Evolutionary conservation across 2,113 vertebrate species (phyloP).

Genomic region (Corvus moneduloides): DNA sequence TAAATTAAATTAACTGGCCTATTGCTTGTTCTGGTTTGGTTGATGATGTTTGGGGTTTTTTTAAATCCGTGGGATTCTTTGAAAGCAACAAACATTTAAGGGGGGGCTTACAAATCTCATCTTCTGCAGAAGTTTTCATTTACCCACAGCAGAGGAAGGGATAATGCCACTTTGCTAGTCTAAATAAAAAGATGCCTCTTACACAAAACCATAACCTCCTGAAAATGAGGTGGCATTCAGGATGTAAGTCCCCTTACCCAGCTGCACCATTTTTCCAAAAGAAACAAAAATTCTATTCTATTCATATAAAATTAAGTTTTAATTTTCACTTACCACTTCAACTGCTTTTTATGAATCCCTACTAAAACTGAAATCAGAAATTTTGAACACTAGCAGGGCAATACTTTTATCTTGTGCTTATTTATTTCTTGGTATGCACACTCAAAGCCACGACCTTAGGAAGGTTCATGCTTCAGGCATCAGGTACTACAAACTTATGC

Average conservation of each 20-base stretch:
- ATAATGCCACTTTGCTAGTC: background rate
- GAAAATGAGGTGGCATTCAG: background rate
- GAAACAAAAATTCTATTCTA: background rate
- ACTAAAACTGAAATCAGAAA: background rate
- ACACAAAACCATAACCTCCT: background rate
- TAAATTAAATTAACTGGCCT: background rate
- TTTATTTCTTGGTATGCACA: background rate
- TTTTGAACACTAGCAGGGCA: background rate
- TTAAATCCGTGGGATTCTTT: background rate
- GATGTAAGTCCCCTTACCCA: background rate
- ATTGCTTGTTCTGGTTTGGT: background rate
- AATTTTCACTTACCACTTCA: background rate
- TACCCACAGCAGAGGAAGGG: background rate
- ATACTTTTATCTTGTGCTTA: background rate
- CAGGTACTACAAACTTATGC: background rate
- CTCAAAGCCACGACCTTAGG: background rate
- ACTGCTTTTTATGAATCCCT: background rate
- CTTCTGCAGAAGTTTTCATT: background rate
- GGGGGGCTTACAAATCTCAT: background rate
- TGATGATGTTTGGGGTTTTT: background rate
- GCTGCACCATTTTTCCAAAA: background rate
- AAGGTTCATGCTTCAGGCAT: background rate
- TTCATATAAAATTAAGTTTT: background rate
- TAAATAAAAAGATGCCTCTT: background rate
- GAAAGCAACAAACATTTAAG: background rate